Base-by-base conservation (phyloP, 2,888 invertebrate genomes). In the Onthophagus sagittarius region DNA sequence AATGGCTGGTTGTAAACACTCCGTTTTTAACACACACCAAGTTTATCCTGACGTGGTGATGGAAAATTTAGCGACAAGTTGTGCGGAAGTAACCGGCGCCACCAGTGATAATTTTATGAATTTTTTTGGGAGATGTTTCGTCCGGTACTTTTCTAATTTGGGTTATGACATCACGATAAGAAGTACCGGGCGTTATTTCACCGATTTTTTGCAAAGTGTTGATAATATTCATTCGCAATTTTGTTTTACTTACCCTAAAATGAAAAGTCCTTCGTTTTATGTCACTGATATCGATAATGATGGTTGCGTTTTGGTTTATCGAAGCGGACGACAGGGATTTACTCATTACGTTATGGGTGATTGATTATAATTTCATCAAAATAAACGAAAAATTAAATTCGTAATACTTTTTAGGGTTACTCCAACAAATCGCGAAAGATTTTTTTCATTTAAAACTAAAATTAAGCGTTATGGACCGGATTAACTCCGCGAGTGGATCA, bases 201-300 rank as follows among this genome's bases (percentile, higher is more conserved):
- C 95, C 80, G 96, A 97, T 79, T 97, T 97, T 82, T 88, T 97
- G 73, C 93, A 95, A 82, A 96, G 93, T 9, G 95, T 97, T 71
- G 97, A 97, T 85, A 96, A 95, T 83, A 93, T 97, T 76, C 97
- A 97, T 83, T 91, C 95, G 79, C 94, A 95, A 81, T 96, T 97
- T 91, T 88, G 95, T 73, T 95, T 96, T 84, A 95, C 96, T 5
- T 97, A 96, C 84, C 97, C 96, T 0, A 94, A 94, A 85, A 95
- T 98, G 94, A 93, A 94, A 81, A 95, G 95, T 75, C 97, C 97
- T 0, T 95, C 95, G 69, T 97, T 97, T 93, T 95, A 95, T 84
- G 89, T 97, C 76, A 93, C 94, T 0, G 90, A 93, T 74, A 93
- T 95, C 78, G 96, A 96, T 81, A 88, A 90, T 62, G 89, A 93